Evolutionary conservation across 2,113 vertebrate genomes (phyloP), one percentile per base, ranked within the genome.

Genomic region (Tetrao urogallus): DNA sequence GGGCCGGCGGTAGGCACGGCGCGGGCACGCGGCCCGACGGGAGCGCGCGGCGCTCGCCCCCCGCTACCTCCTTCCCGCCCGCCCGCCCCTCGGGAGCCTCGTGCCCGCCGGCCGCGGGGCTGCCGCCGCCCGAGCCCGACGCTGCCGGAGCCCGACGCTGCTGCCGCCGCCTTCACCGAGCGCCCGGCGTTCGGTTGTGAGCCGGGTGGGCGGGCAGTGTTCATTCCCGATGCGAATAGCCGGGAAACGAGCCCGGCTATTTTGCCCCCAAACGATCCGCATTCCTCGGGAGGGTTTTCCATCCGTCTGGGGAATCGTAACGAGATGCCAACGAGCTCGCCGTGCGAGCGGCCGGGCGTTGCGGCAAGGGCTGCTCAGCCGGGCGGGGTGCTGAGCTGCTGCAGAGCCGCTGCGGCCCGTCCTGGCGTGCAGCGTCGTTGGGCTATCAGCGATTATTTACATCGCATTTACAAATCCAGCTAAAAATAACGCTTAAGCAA

Each of bases 151-250:
- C 18, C 43, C 43, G 8, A 45, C 45, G 2, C 88, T 72, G 61
- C 83, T 88, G 92, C 84, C 90, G 61, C 80, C 57, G 86, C 8
- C 0, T 70, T 89, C 79, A 85, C 89, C 75, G 94, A 94, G 43
- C 30, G 66, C 81, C 74, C 82, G 50, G 12, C 4, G 82, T 81
- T 73, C 30, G 42, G 84, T 4, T 94, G 94, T 92, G 94, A 96
- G 89, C 45, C 30, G 88, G 80, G 87, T 94, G 86, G 91, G 96
- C 0, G 91, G 89, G 73, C 65, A 89, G 70, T 63, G 89, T 88
- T 82, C 85, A 80, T 86, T 92, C 94, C 84, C 89, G 75, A 93
- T 93, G 95, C 89, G 89, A 91, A 94, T 86, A 64, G 56, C 89
- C 89, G 89, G 93, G 79, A 93, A 89, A 77, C 82, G 56, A 88